Evolutionary conservation across 1,140 invertebrate genomes (phyloP).

Genomic region (Pissodes strobi): DNA sequence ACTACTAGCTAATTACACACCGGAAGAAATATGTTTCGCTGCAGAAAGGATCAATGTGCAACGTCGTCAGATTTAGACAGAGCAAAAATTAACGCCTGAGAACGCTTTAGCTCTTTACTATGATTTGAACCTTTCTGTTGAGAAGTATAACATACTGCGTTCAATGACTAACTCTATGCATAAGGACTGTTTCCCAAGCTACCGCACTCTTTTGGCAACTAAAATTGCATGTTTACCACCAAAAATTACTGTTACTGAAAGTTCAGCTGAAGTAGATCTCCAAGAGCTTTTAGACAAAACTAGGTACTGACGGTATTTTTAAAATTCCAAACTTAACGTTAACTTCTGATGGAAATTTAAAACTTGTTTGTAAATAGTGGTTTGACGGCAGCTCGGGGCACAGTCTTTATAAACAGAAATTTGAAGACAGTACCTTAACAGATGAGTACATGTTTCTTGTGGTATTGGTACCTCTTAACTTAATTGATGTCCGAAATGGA

Average conservation of each 20-base stretch:
- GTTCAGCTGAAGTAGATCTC: neutral
- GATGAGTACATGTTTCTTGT: too few relatives aligned
- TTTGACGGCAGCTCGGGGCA: neutral
- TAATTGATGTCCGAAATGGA: neutral
- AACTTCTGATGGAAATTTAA: neutral
- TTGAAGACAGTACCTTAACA: neutral
- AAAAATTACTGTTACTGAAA: conserved; percentile 1
- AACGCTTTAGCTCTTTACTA: neutral
- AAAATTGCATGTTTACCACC: too few relatives aligned
- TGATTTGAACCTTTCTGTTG: conserved; percentile 7
- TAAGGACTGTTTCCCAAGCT: conserved; percentile 6
- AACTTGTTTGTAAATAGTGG: neutral
- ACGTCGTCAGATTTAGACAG: neutral
- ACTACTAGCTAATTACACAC: conserved; percentile 2
- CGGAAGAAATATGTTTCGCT: conserved; percentile 1
- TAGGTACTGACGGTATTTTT: neutral
- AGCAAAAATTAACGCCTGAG: conserved; percentile 1
- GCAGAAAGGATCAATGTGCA: neutral
- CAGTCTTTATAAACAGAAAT: conserved; percentile 3
- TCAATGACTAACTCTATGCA: neutral
- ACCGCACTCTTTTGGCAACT: neutral
- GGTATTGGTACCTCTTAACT: neutral
- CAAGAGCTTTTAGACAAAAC: neutral
- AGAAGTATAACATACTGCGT: neutral
- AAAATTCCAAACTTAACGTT: neutral